phyloP scores from a whole-genome alignment of 2,113 vertebrate genomes.

The Apistogramma diplotaenia region DNA sequence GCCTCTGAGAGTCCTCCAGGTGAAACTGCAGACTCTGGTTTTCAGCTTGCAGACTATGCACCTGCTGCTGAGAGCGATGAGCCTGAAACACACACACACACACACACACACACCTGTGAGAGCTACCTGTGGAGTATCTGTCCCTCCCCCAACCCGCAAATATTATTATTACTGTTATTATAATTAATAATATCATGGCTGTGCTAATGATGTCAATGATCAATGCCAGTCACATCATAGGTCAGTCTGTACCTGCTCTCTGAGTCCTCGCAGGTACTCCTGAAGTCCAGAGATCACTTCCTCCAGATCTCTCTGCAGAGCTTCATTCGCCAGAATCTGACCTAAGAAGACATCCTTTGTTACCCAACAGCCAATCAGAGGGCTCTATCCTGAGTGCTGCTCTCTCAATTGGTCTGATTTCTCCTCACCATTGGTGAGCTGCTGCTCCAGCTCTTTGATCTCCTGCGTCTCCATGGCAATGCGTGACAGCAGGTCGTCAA shows the following conservation, averaged over 20 bases:
- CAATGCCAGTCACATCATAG: background rate
- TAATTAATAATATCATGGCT: background rate
- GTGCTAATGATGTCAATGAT: background rate
- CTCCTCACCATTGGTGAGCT: constrained; percentile 87
- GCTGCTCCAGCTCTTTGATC: constrained; percentile 92
- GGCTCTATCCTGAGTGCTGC: background rate
- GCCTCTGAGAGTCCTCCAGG: constrained; percentile 76
- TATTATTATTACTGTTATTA: background rate
- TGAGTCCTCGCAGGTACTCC: constrained; percentile 84
- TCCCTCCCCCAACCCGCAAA: no score
- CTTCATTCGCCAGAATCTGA: constrained; percentile 90
- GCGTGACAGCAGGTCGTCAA: constrained; percentile 86
- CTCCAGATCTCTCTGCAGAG: constrained; percentile 87
- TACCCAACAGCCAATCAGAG: background rate
- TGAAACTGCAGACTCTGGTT: constrained; percentile 79
- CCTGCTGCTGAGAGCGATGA: constrained; percentile 75
- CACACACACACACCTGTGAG: no score
- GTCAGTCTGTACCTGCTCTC: constrained; percentile 76
- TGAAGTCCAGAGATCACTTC: constrained; percentile 86
- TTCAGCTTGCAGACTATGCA: constrained; percentile 78
- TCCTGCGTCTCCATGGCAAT: constrained; percentile 91
- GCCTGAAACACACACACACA: constrained; percentile 29
- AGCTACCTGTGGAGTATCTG: no score
- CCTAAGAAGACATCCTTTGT: constrained; percentile 65
- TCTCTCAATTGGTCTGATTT: background rate